Evolutionary conservation across 2,797 vertebrate species (phyloP).

Genomic region (Babyrousa celebensis): DNA sequence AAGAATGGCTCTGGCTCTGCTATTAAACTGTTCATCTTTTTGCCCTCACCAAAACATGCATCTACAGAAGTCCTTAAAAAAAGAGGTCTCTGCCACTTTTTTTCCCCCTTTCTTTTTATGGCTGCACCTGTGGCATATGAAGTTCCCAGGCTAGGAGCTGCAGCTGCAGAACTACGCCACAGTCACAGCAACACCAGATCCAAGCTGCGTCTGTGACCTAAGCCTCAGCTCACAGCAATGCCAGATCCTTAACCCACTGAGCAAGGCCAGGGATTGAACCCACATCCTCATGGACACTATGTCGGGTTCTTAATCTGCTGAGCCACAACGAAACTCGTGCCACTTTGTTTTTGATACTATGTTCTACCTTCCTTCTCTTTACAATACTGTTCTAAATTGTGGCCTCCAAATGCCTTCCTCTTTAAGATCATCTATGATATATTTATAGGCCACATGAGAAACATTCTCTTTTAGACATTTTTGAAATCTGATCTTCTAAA

Average conservation of each 20-base stretch:
- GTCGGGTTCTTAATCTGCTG: too few relatives aligned
- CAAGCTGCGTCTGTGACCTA: too few relatives aligned
- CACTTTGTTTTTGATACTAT: neutral
- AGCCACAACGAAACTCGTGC: too few relatives aligned
- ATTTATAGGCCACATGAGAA: neutral
- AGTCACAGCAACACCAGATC: too few relatives aligned
- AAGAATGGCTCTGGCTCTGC: neutral
- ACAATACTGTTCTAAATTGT: neutral
- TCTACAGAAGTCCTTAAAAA: neutral
- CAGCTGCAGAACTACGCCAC: too few relatives aligned
- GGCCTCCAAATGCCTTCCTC: neutral
- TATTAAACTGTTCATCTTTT: neutral
- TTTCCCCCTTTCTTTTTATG: too few relatives aligned
- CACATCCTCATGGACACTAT: too few relatives aligned
- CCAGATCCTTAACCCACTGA: too few relatives aligned
- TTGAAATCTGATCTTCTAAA: slow-evolving; percentile 46
- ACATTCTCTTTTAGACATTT: neutral
- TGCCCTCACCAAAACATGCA: neutral
- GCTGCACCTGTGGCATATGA: too few relatives aligned
- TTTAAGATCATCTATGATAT: neutral
- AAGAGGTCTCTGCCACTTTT: neutral
- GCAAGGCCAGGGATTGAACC: too few relatives aligned
- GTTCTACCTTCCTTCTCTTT: neutral
- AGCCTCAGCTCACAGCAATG: too few relatives aligned
- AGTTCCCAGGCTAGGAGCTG: too few relatives aligned